A percentile compares a stretch with the other conserved stretches of the same genome.
These are phyloP conservation scores for Tetranychus truncatus DNA, from an alignment of 2,888 invertebrate species.

Conservation along the genomic window DNA sequence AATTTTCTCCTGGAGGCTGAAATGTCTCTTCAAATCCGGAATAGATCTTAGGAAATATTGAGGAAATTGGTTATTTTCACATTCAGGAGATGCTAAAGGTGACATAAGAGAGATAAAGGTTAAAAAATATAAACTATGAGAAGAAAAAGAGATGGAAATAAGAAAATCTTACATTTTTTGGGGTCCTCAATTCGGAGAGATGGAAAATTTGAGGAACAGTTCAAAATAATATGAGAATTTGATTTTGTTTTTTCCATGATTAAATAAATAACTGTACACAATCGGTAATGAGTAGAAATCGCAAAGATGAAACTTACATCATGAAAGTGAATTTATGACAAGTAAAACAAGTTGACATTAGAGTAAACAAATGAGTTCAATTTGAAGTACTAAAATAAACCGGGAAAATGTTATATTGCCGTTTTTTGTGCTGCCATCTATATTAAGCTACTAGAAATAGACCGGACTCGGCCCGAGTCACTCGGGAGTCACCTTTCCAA, in stretches of 20 bases:
- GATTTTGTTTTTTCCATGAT: not conserved
- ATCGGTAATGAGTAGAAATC: too few species aligned
- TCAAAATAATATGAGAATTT: slow-evolving; percentile 14
- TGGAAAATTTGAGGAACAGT: slow-evolving; percentile 15
- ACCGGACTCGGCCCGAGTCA: too few species aligned
- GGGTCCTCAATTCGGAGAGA: slow-evolving; percentile 19
- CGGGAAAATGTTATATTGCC: too few species aligned
- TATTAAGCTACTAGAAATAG: too few species aligned
- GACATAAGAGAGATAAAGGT: not conserved
- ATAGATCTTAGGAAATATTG: slow-evolving; percentile 21
- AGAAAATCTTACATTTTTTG: slow-evolving; percentile 17
- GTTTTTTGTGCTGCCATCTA: too few species aligned
- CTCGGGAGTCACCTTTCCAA: too few species aligned
- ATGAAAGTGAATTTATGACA: too few species aligned
- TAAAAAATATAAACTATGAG: not conserved
- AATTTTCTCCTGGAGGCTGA: slow-evolving; percentile 24
- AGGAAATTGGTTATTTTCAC: not conserved
- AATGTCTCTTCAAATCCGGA: slow-evolving; percentile 24
- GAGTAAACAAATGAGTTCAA: too few species aligned
- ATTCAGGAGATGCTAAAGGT: not conserved
- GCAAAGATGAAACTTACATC: too few species aligned
- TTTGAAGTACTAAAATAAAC: too few species aligned
- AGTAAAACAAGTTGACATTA: too few species aligned
- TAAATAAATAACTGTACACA: not conserved
- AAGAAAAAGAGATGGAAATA: not conserved